Percentiles rank a stretch among this genome's conserved stretches.
These are phyloP conservation scores for Metopolophium dirhodum DNA, from an alignment of 1,140 invertebrate species.

Conservation along the genomic window DNA sequence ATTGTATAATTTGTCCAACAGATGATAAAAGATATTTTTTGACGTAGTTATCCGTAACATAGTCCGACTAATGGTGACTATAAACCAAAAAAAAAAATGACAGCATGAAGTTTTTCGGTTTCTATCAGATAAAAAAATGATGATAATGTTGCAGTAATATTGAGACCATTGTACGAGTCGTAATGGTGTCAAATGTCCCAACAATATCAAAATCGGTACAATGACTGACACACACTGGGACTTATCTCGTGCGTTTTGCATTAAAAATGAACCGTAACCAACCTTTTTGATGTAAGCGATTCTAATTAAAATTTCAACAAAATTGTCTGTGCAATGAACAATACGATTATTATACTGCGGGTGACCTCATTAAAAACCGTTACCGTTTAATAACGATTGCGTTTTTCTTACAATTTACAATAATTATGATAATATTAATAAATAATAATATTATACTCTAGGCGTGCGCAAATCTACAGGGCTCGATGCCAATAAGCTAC, in stretches of 20 bases:
- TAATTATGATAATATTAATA: neutral
- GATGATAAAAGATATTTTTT: no score
- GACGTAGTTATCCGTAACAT: neutral
- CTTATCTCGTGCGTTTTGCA: neutral
- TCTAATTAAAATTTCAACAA: neutral
- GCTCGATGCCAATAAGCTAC: neutral
- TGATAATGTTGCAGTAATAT: neutral
- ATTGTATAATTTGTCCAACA: neutral
- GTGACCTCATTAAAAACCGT: neutral
- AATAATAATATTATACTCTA: neutral
- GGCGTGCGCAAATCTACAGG: neutral
- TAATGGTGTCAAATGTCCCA: neutral
- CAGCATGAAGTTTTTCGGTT: neutral
- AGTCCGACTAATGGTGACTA: neutral
- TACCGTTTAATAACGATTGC: neutral
- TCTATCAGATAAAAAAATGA: neutral
- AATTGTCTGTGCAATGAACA: neutral
- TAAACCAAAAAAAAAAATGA: neutral
- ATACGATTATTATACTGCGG: neutral
- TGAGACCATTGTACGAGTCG: neutral
- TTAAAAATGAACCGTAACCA: neutral
- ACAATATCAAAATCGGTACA: neutral
- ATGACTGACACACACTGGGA: neutral
- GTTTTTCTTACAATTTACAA: neutral
- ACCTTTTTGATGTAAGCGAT: neutral